Percentiles rank a stretch among this genome's conserved stretches.
Evolutionary conservation across 2,888 invertebrate species (phyloP).

Genomic region (Leptarthrus brevirostris): DNA sequence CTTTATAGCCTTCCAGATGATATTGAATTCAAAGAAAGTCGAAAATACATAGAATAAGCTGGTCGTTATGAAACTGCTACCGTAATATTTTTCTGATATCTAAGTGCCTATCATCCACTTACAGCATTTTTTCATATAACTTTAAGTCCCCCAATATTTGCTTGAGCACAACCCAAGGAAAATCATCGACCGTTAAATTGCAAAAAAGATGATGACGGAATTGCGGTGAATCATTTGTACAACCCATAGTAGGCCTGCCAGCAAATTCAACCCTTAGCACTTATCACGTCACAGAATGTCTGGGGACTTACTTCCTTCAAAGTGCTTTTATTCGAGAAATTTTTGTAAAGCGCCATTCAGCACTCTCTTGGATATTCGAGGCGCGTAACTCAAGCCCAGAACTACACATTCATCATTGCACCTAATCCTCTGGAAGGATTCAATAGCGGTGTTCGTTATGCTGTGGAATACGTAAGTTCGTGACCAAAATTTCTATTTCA

Average conservation of each 20-base stretch:
- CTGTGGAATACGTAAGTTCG: slow-evolving; percentile 21
- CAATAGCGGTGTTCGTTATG: slow-evolving; percentile 38
- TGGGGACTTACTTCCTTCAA: not conserved
- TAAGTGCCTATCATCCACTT: not conserved
- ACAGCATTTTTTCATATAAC: not conserved
- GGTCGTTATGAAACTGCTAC: not conserved
- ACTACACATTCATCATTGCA: slow-evolving; percentile 47
- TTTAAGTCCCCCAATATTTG: slow-evolving; percentile 2
- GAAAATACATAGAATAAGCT: not conserved
- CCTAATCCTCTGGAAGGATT: slow-evolving; percentile 45
- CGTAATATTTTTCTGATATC: not conserved
- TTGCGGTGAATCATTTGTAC: slow-evolving; percentile 34
- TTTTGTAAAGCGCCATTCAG: not conserved
- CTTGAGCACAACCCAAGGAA: not conserved
- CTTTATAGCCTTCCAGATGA: not conserved
- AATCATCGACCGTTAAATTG: slow-evolving; percentile 37
- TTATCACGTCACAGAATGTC: slow-evolving; percentile 35
- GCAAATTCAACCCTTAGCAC: not conserved
- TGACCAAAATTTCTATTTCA: slow-evolving; percentile 45
- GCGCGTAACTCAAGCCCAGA: slow-evolving; percentile 36
- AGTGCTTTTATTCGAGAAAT: slow-evolving; percentile 24
- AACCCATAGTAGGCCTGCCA: slow-evolving; percentile 22
- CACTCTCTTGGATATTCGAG: slow-evolving; percentile 20
- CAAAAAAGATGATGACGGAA: slow-evolving; percentile 19
- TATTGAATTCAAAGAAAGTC: not conserved